Evolutionary conservation across 2,888 invertebrate species (phyloP).

Genomic region (Tricholauxania praeusta): DNA sequence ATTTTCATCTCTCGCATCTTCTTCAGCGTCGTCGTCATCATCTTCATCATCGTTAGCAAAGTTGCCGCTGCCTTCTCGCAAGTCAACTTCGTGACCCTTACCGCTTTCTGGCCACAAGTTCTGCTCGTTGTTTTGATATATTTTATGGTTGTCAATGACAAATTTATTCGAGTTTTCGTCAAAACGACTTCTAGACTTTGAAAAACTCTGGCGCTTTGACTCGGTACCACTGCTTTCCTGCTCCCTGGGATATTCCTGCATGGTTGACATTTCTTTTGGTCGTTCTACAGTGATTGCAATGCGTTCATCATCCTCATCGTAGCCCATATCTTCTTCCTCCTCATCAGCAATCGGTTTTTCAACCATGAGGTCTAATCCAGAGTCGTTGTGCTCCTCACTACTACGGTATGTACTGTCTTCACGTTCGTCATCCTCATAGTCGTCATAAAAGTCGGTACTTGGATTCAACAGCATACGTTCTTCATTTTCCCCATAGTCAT

Average conservation of each 20-base stretch:
- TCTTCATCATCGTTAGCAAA: constrained; percentile 65
- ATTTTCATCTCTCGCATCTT: constrained; percentile 61
- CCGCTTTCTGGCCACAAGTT: constrained; percentile 54
- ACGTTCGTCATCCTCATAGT: constrained; percentile 51
- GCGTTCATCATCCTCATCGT: constrained; percentile 65
- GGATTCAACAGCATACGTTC: constrained; percentile 60
- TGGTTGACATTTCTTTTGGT: constrained; percentile 51
- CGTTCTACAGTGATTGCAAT: constrained; percentile 57
- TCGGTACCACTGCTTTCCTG: constrained; percentile 49
- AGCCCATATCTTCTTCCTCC: constrained; percentile 64
- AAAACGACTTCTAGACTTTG: constrained; percentile 46
- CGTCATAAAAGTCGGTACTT: constrained; percentile 61
- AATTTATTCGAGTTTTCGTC: constrained; percentile 51
- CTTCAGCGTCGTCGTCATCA: constrained; percentile 61
- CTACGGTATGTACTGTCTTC: constrained; percentile 40
- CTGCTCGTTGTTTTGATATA: constrained; percentile 53
- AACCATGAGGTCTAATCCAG: constrained; percentile 34
- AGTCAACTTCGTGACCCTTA: constrained; percentile 56
- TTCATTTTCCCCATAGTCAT: constrained; percentile 49
- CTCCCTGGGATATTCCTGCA: constrained; percentile 55
- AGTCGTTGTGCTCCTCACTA: constrained; percentile 40
- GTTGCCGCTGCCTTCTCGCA: constrained; percentile 65
- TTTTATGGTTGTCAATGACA: constrained; percentile 59
- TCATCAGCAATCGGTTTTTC: constrained; percentile 43
- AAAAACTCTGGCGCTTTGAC: no score